phyloP scores from a whole-genome alignment of 2,113 vertebrate genomes.

The Polypterus bichir region DNA sequence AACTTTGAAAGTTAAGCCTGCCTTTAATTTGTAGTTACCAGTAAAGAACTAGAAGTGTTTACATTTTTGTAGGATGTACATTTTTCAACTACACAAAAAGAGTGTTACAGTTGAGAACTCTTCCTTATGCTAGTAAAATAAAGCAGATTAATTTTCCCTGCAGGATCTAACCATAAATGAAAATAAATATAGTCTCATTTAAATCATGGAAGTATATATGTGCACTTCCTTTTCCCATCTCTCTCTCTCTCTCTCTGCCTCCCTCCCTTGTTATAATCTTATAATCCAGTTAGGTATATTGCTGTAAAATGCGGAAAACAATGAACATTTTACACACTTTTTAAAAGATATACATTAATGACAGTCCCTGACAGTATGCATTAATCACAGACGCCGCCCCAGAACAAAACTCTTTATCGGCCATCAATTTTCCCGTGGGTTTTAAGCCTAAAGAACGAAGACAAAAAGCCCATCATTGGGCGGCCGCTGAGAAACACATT shows the following conservation, averaged over 20 bases:
- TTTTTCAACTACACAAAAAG: no score
- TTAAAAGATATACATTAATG: constrained; percentile 41
- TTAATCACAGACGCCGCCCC: constrained; percentile 63
- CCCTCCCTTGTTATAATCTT: background rate
- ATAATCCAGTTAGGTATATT: constrained; percentile 10
- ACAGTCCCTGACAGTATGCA: constrained; percentile 64
- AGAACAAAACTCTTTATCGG: constrained; percentile 64
- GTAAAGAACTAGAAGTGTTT: no score
- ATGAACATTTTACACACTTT: constrained; percentile 45
- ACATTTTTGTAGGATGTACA: no score
- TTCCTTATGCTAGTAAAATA: background rate
- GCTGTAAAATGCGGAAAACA: constrained; percentile 30
- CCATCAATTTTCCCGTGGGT: constrained; percentile 60
- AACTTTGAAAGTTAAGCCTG: no score
- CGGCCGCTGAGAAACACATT: constrained; percentile 66
- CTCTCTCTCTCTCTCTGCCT: background rate
- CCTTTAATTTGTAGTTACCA: no score
- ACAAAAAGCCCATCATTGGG: constrained; percentile 44
- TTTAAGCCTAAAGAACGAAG: constrained; percentile 53
- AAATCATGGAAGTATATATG: background rate
- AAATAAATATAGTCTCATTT: background rate
- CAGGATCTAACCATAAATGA: background rate
- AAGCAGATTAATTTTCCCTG: background rate
- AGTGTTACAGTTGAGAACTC: background rate
- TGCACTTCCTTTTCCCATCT: constrained; percentile 1